Evolutionary conservation across 2,113 vertebrate genomes (phyloP).

Genomic region (Mesoclemmys tuberculata): DNA sequence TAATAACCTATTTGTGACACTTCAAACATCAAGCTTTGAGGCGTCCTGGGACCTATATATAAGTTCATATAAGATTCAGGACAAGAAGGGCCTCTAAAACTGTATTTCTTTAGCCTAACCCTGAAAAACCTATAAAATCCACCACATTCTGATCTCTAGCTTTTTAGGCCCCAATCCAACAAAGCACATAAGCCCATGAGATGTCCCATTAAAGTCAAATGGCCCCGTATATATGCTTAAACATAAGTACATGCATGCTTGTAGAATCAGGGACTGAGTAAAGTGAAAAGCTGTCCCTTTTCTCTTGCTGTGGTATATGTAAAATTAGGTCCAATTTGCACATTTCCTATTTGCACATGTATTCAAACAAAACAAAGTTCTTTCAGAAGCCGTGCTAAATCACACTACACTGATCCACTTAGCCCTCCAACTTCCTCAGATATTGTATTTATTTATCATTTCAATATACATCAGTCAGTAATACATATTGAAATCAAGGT

Average conservation of each 20-base stretch:
- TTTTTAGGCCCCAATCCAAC: background rate
- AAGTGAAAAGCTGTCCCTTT: background rate
- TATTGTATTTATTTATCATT: background rate
- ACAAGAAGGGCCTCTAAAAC: rapidly evolving
- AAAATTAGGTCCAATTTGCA: background rate
- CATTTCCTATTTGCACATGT: background rate
- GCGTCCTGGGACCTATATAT: background rate
- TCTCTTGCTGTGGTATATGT: background rate
- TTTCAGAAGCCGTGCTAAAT: background rate
- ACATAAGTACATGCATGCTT: background rate
- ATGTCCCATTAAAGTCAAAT: background rate
- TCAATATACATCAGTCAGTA: background rate
- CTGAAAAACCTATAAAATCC: background rate
- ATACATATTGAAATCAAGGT: background rate
- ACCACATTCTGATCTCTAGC: background rate
- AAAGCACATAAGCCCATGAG: background rate
- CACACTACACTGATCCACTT: background rate
- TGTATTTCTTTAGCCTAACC: background rate
- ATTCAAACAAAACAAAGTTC: background rate
- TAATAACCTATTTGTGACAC: background rate
- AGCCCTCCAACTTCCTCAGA: background rate
- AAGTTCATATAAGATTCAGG: background rate
- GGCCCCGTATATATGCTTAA: background rate
- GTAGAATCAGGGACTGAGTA: background rate
- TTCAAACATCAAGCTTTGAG: background rate